A percentile compares a stretch with the other conserved stretches of the same genome.
phyloP scores from a whole-genome alignment of 1,140 invertebrate species.

The Lepidurus arcticus region DNA sequence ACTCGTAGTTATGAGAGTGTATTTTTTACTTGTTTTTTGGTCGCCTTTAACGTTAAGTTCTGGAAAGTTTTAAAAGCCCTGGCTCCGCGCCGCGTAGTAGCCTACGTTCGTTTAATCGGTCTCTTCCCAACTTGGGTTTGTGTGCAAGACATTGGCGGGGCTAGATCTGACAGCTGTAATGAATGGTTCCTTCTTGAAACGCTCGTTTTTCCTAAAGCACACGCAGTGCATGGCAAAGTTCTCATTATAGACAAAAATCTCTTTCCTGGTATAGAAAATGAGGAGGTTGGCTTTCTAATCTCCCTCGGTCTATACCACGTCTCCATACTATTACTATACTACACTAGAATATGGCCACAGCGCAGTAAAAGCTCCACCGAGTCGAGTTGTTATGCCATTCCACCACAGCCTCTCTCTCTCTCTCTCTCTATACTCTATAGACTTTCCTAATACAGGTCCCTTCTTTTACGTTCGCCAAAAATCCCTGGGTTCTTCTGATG shows the following conservation, averaged over 20 bases:
- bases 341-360: background rate
- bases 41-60: background rate
- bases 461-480: background rate
- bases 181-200: conserved; percentile 18
- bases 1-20: background rate
- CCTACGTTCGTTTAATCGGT: conserved; percentile 18
- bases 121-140: conserved; percentile 13
- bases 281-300: conserved; percentile 17
- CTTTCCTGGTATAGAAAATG: background rate
- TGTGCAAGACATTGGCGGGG: conserved; percentile 20
- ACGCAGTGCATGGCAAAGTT: conserved; percentile 16
- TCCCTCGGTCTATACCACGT: background rate
- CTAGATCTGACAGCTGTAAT: conserved; percentile 18
- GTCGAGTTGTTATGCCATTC: background rate
- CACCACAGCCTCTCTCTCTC: too few relatives aligned
- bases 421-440: too few relatives aligned
- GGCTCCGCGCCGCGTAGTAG: background rate
- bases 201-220: conserved; percentile 19
- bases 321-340: too few relatives aligned
- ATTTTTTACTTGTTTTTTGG: background rate
- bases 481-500: background rate
- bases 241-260: conserved; percentile 22
- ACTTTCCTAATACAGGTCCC: background rate
- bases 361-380: background rate
- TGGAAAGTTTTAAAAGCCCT: background rate